Conservation (phyloP, 2,888 invertebrate genomes). For the Sesia apiformis region DNA sequence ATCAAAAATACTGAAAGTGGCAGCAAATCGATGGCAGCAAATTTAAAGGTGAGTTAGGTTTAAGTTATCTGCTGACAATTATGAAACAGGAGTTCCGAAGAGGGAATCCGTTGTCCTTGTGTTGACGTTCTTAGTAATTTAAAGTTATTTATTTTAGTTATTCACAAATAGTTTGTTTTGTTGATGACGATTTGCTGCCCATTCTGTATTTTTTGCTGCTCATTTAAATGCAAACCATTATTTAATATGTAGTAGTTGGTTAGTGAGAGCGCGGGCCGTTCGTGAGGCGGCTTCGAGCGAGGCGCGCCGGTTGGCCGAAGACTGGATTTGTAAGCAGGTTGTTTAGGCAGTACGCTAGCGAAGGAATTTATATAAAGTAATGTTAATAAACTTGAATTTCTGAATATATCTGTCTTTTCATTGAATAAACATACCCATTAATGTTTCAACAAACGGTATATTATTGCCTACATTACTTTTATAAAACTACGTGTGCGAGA, state of each 20-base stretch:
- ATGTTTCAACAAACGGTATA: too few relatives aligned
- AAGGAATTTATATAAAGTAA: conserved; percentile 59
- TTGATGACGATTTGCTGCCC: too few relatives aligned
- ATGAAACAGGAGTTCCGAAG: background rate
- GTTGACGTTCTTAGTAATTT: background rate
- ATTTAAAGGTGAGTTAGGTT: too few relatives aligned
- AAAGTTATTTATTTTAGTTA: too few relatives aligned
- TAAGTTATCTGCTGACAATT: background rate
- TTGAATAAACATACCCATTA: background rate
- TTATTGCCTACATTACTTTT: too few relatives aligned
- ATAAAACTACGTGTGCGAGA: too few relatives aligned
- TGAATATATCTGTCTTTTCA: conserved; percentile 41
- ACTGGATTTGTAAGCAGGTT: conserved; percentile 57
- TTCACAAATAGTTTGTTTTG: too few relatives aligned
- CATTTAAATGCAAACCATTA: background rate
- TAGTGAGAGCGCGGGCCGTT: background rate
- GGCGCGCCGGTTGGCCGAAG: conserved; percentile 15
- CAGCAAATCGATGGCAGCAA: too few relatives aligned
- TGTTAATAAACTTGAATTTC: conserved; percentile 55
- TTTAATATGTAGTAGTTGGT: background rate
- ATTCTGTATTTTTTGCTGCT: too few relatives aligned
- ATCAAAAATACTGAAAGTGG: too few relatives aligned
- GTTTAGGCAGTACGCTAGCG: conserved; percentile 54
- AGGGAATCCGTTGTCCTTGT: background rate
- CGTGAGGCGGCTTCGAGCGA: background rate